A percentile compares a stretch with the other conserved stretches of the same genome.
Conservation (phyloP, 2,797 vertebrate genomes). For the Melanogrammus aeglefinus region DNA sequence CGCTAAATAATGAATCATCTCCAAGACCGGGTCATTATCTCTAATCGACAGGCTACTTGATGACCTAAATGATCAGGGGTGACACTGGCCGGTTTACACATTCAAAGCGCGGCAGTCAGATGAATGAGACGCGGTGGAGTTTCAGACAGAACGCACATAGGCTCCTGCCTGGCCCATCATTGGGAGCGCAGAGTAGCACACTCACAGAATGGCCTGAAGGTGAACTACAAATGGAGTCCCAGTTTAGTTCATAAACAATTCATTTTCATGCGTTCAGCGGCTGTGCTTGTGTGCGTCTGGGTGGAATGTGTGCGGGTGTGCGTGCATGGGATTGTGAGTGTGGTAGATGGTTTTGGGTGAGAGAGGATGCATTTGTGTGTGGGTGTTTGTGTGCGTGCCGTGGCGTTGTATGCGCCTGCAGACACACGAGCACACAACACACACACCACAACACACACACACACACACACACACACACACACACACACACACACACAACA, state of each 20-base stretch:
- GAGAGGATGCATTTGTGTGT: background rate
- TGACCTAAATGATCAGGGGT: background rate
- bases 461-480: no score
- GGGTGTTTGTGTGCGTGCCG: background rate
- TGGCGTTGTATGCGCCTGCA: no score
- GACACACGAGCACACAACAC: no score
- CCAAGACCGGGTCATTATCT: no score
- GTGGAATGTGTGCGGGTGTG: background rate
- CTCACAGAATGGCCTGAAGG: constrained; percentile 35
- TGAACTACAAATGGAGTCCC: constrained; percentile 33
- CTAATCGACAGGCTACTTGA: background rate
- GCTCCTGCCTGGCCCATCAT: constrained; percentile 35
- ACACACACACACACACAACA: no score
- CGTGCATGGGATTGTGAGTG: background rate
- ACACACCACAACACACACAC: no score
- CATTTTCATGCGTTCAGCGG: constrained; percentile 3
- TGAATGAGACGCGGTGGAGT: background rate
- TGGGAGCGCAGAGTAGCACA: constrained; percentile 48
- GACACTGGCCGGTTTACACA: background rate
- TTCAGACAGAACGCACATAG: background rate
- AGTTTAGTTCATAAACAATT: constrained; percentile 52
- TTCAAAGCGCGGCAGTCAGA: background rate
- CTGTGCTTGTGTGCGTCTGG: background rate
- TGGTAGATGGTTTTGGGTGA: background rate
- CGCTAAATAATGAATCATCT: no score